Conservation (phyloP, 2,797 vertebrate genomes). For the Morelia viridis region DNA sequence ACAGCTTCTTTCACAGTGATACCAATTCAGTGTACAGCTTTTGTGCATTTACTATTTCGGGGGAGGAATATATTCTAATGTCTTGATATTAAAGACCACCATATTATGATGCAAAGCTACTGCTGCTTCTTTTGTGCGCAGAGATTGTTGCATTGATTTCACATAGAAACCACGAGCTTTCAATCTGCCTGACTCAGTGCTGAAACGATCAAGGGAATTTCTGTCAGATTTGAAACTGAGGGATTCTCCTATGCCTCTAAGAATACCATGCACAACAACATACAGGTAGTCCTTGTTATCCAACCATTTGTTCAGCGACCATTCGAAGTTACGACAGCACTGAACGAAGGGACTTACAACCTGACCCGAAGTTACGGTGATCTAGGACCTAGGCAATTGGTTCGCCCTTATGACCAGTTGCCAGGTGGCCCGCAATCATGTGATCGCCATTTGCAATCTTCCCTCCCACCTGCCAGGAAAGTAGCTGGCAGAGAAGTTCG, state of each 20-base stretch:
- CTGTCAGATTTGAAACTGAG: neutral
- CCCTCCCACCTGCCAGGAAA: too few relatives aligned
- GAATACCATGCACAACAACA: neutral
- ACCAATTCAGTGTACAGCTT: neutral
- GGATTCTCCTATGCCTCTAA: neutral
- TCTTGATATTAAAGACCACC: too few relatives aligned
- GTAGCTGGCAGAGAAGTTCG: too few relatives aligned
- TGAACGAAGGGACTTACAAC: too few relatives aligned
- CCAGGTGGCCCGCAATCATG: too few relatives aligned
- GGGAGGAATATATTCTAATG: too few relatives aligned
- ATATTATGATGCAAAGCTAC: too few relatives aligned
- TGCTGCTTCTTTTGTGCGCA: neutral
- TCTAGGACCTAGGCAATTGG: too few relatives aligned
- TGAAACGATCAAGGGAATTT: neutral
- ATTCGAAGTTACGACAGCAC: too few relatives aligned
- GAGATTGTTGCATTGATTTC: neutral
- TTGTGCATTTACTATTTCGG: neutral
- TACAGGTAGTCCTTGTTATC: neutral
- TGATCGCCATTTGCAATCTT: too few relatives aligned
- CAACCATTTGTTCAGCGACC: neutral
- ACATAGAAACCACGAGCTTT: neutral
- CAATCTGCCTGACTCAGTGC: neutral
- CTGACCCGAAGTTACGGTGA: too few relatives aligned
- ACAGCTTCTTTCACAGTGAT: neutral
- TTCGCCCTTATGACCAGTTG: too few relatives aligned